These are phyloP conservation scores for Drosophila testacea DNA, from an alignment of 2,888 invertebrate genomes.

Conservation along the genomic window DNA sequence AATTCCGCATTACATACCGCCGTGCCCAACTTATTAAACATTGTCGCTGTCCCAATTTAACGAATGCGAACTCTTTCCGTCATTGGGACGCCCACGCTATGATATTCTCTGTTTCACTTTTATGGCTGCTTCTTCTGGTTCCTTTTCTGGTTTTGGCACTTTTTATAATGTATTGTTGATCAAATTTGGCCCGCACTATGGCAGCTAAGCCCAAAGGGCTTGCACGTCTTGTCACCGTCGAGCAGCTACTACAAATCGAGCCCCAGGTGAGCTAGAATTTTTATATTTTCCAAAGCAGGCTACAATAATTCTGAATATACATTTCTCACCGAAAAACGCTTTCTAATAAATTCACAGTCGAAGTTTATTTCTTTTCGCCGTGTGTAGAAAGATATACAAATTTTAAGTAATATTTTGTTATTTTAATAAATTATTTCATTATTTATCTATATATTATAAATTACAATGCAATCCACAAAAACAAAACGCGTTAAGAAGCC, in stretches of 20 bases:
- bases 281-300: constrained; percentile 45
- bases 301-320: not conserved
- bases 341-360: not conserved
- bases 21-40: constrained; percentile 79
- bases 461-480: constrained; percentile 46
- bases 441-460: not conserved
- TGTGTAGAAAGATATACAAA: constrained; percentile 26
- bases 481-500: constrained; percentile 56
- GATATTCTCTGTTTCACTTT: constrained; percentile 48
- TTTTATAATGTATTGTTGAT: constrained; percentile 45
- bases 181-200: constrained; percentile 70
- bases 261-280: constrained; percentile 59
- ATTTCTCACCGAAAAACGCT: not conserved
- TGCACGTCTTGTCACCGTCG: constrained; percentile 68
- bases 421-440: not conserved
- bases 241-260: constrained; percentile 68
- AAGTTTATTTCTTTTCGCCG: constrained; percentile 14
- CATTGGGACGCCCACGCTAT: constrained; percentile 29
- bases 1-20: constrained; percentile 76
- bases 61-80: constrained; percentile 65
- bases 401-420: constrained; percentile 26
- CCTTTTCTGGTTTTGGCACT: constrained; percentile 1
- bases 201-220: constrained; percentile 62
- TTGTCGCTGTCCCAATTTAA: constrained; percentile 78
- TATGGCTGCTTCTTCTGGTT: constrained; percentile 1